Evolutionary conservation across 2,113 vertebrate species (phyloP), one percentile per base, ranked within the genome.

Genomic region (Neodontobutis hainanensis): DNA sequence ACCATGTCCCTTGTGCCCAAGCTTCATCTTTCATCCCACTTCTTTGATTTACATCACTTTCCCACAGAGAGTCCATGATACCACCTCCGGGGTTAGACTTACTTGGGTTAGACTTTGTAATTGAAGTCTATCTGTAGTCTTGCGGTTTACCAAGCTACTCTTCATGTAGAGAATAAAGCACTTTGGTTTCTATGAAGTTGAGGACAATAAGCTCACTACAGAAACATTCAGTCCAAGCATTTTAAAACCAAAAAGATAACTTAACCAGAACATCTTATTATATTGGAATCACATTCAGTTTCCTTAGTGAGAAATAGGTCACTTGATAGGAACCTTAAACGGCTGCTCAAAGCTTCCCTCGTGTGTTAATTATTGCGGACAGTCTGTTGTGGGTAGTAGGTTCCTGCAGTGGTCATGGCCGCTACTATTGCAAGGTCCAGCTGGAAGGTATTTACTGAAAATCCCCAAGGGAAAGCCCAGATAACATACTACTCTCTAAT

Each of bases 341-440:
- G 19, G 19, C 19, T 27, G 19, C 75, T 83, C 61, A 52, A 58
- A 61, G 55, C 66, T 65, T 84, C 77, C 82, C 89, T 66, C 62
- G 88, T 82, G 87, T 77, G 75, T 85, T 91, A 84, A 88, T 92
- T 90, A 87, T 47, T 71, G 77, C 15, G 62, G 70, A 73, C 77
- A 77, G 74, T 83, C 82, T 82, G 82, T 68, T 75, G 70, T 70
- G 74, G 83, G 76, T 77, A 80, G 73, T 63, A 70, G 71, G 73
- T 73, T 76, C 57, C 65, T 72, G 72, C 73, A 47, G 62, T 38
- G 70, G 70, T 80, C 56, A 16, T 76, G 82, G 77, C 80, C 58
- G 62, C 81, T 74, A 51, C 64, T 73, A 64, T 78, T 63, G 57
- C 76, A 75, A 65, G 55, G 77, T 85, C 77, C 87, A 90, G 80